phyloP scores from a whole-genome alignment of 37 sponge, comb jelly and placozoan genomes.

The Agelas oroides region DNA sequence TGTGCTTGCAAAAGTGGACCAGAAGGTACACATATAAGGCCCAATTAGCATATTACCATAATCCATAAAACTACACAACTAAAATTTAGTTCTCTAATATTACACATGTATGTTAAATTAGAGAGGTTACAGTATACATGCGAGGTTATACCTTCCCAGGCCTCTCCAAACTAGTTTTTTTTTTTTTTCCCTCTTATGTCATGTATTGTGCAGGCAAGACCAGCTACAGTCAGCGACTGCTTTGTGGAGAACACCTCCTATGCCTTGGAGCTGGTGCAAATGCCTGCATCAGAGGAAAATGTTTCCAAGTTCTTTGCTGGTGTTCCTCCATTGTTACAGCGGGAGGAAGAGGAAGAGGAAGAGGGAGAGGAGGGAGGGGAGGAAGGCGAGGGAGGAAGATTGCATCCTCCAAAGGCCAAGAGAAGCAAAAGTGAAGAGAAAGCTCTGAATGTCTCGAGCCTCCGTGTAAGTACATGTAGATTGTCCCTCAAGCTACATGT shows the following conservation, averaged over 20 bases:
- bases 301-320: conserved; percentile 47
- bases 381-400: neutral
- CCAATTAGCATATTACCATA: no score
- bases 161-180: no score
- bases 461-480: neutral
- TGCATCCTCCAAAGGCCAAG: conserved; percentile 28
- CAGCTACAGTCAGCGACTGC: neutral
- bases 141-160: no score
- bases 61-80: no score
- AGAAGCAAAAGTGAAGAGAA: conserved; percentile 1
- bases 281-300: conserved; percentile 42
- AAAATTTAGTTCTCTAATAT: no score
- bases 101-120: no score
- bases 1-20: neutral
- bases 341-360: conserved; percentile 1
- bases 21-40: neutral
- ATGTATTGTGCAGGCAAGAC: no score
- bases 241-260: conserved; percentile 17
- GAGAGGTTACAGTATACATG: no score
- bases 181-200: no score
- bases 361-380: conserved; percentile 1
- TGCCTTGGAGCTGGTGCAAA: conserved; percentile 13
- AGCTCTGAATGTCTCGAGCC: neutral
- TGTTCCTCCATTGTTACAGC: neutral
- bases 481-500: neutral